Base-by-base conservation (phyloP, 2,113 vertebrate genomes). In the Pao palembangensis region DNA sequence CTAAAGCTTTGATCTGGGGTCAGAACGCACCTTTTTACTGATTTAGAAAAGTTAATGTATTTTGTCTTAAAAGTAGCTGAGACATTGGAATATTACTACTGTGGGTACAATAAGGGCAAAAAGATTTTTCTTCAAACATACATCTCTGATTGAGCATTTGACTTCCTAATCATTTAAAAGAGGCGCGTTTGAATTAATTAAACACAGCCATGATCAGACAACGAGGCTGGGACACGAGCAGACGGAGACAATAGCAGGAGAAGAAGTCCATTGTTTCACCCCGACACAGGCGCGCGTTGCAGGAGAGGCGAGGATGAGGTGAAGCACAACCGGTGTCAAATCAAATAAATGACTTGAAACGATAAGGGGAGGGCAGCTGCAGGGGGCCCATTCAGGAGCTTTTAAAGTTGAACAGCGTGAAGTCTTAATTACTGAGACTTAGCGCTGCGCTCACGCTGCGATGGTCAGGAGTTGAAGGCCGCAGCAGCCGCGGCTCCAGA, bases 391-490 rank as follows among this genome's bases (percentile, higher is more conserved):
- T 82, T 88, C 85, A 75, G 73, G 77, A 76, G 84, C 86, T 72
- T 87, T 87, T 87, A 87, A 88, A 88, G 85, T 75, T 61, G 64
- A 84, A 53, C 89, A 88, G 88, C 89, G 66, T 90, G 89, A 86
- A 75, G 83, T 82, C 84, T 86, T 88, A 89, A 91, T 91, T 91
- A 90, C 79, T 71, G 79, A 82, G 87, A 80, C 72, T 85, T 82
- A 85, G 72, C 72, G 61, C 80, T 67, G 64, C 11, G 23, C 69
- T 87, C 86, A 84, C 12, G 76, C 83, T 84, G 89, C 10, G 85
- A 70, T 8, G 85, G 85, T 88, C 88, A 87, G 83, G 87, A 88
- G 84, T 78, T 69, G 70, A 79, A 80, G 75, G 79, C 74, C 64
- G 77, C 67, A 71, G 63, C 74, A 60, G 71, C 78, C 17, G 64